phyloP scores from a whole-genome alignment of 2,888 invertebrate species.

The Tetramorium bicarinatum region DNA sequence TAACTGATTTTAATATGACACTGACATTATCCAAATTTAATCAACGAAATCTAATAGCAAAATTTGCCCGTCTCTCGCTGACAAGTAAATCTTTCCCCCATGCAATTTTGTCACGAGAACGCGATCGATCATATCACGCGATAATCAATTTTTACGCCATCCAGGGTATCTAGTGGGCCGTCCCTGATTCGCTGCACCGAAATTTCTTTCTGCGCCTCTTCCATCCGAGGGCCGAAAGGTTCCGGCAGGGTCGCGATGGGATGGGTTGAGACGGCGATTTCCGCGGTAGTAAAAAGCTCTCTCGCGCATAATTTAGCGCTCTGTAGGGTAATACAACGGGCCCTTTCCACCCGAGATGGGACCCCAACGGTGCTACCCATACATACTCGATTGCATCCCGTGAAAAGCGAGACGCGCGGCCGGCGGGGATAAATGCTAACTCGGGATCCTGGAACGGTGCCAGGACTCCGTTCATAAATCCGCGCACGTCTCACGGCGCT shows the following conservation, averaged over 20 bases:
- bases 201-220: conserved; percentile 53
- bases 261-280: conserved; percentile 76
- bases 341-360: conserved; percentile 46
- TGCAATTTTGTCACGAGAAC: not conserved
- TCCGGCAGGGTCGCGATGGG: conserved; percentile 58
- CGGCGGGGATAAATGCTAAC: conserved; percentile 80
- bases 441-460: conserved; percentile 79
- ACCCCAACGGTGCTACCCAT: conserved; percentile 67
- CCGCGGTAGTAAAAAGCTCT: conserved; percentile 82
- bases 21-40: not conserved
- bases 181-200: conserved; percentile 22
- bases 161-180: conserved; percentile 20
- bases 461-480: conserved; percentile 82
- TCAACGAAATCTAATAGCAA: not conserved
- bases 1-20: not conserved
- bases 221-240: conserved; percentile 50
- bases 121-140: conserved; percentile 64
- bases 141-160: conserved; percentile 52
- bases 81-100: not conserved
- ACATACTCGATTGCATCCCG: conserved; percentile 75
- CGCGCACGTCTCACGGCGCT: conserved; percentile 78
- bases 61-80: not conserved
- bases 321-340: conserved; percentile 82
- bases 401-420: conserved; percentile 71
- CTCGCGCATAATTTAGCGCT: conserved; percentile 84